Conservation (phyloP, 2,113 vertebrate genomes). For the Percopsis transmontana region DNA sequence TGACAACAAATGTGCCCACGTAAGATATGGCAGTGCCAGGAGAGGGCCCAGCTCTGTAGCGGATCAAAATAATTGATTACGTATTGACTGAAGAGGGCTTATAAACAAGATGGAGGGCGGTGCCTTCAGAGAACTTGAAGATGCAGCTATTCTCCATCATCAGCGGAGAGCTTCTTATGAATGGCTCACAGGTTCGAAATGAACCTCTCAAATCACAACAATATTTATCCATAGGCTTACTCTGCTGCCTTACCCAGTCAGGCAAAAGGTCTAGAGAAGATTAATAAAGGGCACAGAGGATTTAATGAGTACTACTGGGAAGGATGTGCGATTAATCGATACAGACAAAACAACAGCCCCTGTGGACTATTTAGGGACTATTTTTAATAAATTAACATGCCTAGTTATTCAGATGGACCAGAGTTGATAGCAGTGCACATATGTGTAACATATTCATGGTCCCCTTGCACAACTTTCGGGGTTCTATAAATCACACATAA, state of each 20-base stretch:
- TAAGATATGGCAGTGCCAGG: constrained; percentile 26
- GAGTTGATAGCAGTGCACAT: no score
- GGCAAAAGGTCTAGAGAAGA: constrained; percentile 50
- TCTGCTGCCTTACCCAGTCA: constrained; percentile 62
- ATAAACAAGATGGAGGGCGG: constrained; percentile 51
- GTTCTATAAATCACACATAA: constrained; percentile 3
- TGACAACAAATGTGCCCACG: constrained; percentile 40
- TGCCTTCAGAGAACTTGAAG: constrained; percentile 39
- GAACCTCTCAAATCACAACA: constrained; percentile 43
- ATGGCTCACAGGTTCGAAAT: constrained; percentile 32
- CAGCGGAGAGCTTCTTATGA: constrained; percentile 40
- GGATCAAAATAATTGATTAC: constrained; percentile 64
- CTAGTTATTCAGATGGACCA: no score
- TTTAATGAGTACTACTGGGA: constrained; percentile 42
- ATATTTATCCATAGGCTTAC: constrained; percentile 43
- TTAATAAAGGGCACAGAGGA: constrained; percentile 61
- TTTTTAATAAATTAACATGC: no score
- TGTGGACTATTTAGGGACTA: background rate
- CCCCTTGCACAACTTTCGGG: background rate
- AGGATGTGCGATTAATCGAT: constrained; percentile 16
- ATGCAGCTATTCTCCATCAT: constrained; percentile 56
- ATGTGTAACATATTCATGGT: background rate
- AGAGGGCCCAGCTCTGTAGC: constrained; percentile 41
- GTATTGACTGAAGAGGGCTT: constrained; percentile 42
- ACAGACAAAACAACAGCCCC: background rate